These are phyloP conservation scores for Samia ricini DNA, from an alignment of 1,140 invertebrate species.

Conservation along the genomic window DNA sequence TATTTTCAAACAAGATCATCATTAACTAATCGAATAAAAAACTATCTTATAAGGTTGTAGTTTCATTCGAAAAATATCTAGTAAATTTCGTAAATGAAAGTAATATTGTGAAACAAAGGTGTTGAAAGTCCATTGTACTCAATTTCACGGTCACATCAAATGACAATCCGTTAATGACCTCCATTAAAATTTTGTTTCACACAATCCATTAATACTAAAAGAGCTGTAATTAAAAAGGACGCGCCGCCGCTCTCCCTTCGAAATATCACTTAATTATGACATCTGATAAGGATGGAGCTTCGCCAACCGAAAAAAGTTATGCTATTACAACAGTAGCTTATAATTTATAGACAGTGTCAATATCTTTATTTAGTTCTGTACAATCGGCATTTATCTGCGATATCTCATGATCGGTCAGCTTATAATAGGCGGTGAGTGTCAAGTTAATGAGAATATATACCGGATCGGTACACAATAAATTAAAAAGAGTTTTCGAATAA, in stretches of 20 bases:
- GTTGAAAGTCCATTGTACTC: slow-evolving; percentile 23
- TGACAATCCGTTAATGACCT: slow-evolving; percentile 56
- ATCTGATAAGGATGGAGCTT: slow-evolving; percentile 51
- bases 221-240: slow-evolving; percentile 42
- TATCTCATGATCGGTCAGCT: slow-evolving; percentile 60
- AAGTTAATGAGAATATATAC: slow-evolving; percentile 73
- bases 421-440: slow-evolving; percentile 68
- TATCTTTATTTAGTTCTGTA: slow-evolving; percentile 59
- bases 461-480: slow-evolving; percentile 60
- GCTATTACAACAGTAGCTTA: slow-evolving; percentile 41
- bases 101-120: slow-evolving; percentile 11
- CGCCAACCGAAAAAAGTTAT: slow-evolving; percentile 26
- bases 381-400: slow-evolving; percentile 56
- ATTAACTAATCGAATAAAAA: slow-evolving; percentile 31
- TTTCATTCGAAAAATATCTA: not conserved
- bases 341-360: slow-evolving; percentile 52
- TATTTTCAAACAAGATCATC: slow-evolving; percentile 33
- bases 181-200: slow-evolving; percentile 62
- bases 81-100: slow-evolving; percentile 8
- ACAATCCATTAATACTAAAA: slow-evolving; percentile 53
- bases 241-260: slow-evolving; percentile 29
- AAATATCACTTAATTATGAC: slow-evolving; percentile 37
- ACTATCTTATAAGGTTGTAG: slow-evolving; percentile 26
- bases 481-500: slow-evolving; percentile 54
- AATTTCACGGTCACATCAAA: slow-evolving; percentile 39